Percentiles rank a stretch among this genome's conserved stretches.
These are phyloP conservation scores for Phyllotreta cruciferae DNA, from an alignment of 2,888 invertebrate species.

Conservation along the genomic window DNA sequence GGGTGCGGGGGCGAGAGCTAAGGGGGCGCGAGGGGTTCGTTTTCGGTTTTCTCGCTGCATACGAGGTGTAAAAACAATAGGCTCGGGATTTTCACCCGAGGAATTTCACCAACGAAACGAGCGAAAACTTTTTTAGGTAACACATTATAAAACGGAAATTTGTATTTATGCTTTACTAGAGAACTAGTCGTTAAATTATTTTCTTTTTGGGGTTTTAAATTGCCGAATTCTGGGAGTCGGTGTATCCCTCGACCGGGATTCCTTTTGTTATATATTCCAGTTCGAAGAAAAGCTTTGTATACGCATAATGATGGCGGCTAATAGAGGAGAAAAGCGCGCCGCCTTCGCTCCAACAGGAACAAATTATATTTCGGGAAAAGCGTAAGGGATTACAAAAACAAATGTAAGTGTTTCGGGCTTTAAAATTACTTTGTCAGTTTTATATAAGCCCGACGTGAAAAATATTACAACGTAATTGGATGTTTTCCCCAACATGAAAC, in stretches of 20 bases:
- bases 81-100: too few species aligned
- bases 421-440: slow-evolving; percentile 31
- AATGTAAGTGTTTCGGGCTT: slow-evolving; percentile 28
- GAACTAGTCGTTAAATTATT: too few species aligned
- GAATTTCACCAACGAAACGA: too few species aligned
- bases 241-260: slow-evolving; percentile 38
- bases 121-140: too few species aligned
- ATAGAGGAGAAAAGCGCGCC: slow-evolving; percentile 32
- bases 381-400: slow-evolving; percentile 27
- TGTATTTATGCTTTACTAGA: too few species aligned
- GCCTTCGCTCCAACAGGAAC: slow-evolving; percentile 32
- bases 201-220: too few species aligned
- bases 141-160: too few species aligned
- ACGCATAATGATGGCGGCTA: slow-evolving; percentile 36
- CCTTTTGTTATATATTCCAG: slow-evolving; percentile 37
- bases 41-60: slow-evolving; percentile 35
- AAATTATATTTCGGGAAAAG: slow-evolving; percentile 25
- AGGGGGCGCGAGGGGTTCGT: too few species aligned
- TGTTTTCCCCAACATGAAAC: slow-evolving; percentile 13
- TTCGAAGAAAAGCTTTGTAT: slow-evolving; percentile 30
- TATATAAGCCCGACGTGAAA: slow-evolving; percentile 4
- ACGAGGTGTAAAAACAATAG: slow-evolving; percentile 4
- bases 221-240: slow-evolving; percentile 4
- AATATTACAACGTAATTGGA: slow-evolving; percentile 11
- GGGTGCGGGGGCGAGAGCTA: slow-evolving; percentile 25